A percentile compares a stretch with the other conserved stretches of the same genome.
These are phyloP conservation scores for Vireo altiloquus DNA, from an alignment of 2,113 vertebrate genomes.

Conservation along the genomic window DNA sequence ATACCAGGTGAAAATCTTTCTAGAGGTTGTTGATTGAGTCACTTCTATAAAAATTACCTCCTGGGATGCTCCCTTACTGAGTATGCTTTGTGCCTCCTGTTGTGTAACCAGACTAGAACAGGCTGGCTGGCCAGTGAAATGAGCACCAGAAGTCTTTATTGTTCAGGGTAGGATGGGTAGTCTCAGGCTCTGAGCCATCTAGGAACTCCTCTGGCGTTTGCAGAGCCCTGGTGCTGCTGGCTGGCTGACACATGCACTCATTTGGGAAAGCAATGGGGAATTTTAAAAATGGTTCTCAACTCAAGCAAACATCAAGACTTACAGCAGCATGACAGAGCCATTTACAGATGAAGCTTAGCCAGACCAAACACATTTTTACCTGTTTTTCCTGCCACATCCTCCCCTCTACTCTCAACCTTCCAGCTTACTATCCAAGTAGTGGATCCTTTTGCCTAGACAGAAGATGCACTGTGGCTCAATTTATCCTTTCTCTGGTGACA, in stretches of 20 bases:
- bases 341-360: neutral
- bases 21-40: neutral
- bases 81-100: neutral
- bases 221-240: neutral
- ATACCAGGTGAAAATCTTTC: neutral
- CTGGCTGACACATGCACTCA: neutral
- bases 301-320: neutral
- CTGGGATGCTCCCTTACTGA: neutral
- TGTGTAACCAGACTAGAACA: neutral
- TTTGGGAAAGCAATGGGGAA: neutral
- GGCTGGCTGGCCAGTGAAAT: neutral
- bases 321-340: neutral
- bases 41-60: neutral
- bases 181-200: neutral
- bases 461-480: neutral
- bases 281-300: neutral
- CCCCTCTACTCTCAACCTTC: neutral
- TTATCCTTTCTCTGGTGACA: neutral
- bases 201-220: neutral
- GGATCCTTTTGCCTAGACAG: neutral
- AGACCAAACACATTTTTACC: neutral
- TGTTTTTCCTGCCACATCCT: neutral
- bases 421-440: neutral
- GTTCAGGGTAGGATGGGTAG: neutral
- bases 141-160: neutral